Evolutionary conservation across 2,797 vertebrate genomes (phyloP), one percentile per base, ranked within the genome.

Genomic region (Calcarius lapponicus): DNA sequence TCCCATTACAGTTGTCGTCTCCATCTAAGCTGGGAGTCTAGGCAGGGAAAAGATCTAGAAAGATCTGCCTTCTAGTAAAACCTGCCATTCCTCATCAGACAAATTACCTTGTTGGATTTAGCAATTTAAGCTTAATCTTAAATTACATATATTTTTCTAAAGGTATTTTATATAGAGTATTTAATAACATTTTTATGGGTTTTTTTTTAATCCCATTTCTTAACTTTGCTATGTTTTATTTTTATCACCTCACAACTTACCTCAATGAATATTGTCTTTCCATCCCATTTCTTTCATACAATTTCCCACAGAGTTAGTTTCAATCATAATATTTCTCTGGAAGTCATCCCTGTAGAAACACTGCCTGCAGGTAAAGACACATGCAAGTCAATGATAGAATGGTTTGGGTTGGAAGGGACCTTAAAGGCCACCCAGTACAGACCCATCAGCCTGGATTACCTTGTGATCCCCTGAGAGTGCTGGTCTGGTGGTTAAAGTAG

Each of bases 11-110:
- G 51, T 54, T 18, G 53, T 32, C 15, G 3, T n/a, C 47, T 76
- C 56, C 58, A 47, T 17, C 40, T 2, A 0, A n/a, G 18, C 7
- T 0, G 2, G 56, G 48, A 61, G 17, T 9, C 20, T 6, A 32
- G 31, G 19, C 64, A 92, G 17, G 40, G 24, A 79, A 92, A 69
- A 34, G 56, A 57, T 34, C 21, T 4, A 25, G 13, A 62, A 91
- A 74, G 21, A 53, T 36, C 48, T 64, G 32, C 6, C 42, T 60
- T 28, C 50, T 47, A 36, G 50, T 32, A 74, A 76, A 86, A 45
- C 34, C n/a, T 76, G 51, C 51, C 28, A 4, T 26, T 19, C 17
- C 74, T 74, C 17, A 1, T 62, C 54, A 76, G 34, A 43, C 8
- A 53, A 32, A 58, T 76, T 16, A 36, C 36, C 24, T 81, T 5